These are phyloP conservation scores for Zaprionus lineosus DNA, from an alignment of 2,888 invertebrate genomes.

Conservation along the genomic window DNA sequence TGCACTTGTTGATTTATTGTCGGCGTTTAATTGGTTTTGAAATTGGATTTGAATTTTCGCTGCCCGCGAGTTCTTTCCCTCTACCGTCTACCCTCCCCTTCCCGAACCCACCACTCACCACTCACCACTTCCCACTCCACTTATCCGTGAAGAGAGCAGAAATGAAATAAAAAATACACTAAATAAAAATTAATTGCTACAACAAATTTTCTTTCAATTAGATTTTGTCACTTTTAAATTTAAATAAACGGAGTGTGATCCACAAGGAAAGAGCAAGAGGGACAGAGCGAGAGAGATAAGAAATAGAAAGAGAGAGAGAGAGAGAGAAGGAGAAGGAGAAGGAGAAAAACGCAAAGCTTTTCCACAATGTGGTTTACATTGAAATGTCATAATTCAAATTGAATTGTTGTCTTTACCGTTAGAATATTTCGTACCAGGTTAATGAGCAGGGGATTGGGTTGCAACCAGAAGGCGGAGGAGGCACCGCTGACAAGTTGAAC, in stretches of 20 bases:
- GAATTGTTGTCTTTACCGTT: conserved; percentile 74
- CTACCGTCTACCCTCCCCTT: background rate
- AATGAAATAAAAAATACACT: background rate
- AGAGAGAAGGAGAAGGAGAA: background rate
- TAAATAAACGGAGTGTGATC: conserved; percentile 12
- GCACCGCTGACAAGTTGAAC: conserved; percentile 46
- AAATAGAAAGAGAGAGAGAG: background rate
- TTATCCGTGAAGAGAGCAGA: too few species aligned
- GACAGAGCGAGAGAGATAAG: background rate
- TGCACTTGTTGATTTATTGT: conserved; percentile 79
- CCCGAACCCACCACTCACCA: background rate
- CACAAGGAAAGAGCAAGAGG: background rate
- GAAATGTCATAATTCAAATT: conserved; percentile 77
- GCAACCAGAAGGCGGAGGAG: too few species aligned
- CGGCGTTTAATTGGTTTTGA: conserved; percentile 77
- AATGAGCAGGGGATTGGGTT: conserved; percentile 10
- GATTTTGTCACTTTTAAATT: conserved; percentile 58
- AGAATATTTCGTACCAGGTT: conserved; percentile 15
- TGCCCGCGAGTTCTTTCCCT: too few species aligned
- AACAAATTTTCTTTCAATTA: conserved; percentile 72
- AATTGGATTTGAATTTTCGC: conserved; percentile 66
- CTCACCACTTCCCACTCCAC: background rate
- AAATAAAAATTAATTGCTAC: conserved; percentile 58
- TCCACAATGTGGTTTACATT: conserved; percentile 68
- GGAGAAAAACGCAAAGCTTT: background rate